These are phyloP conservation scores for Hirtodrosophila alboralis DNA, from an alignment of 2,888 invertebrate genomes.

Conservation along the genomic window DNA sequence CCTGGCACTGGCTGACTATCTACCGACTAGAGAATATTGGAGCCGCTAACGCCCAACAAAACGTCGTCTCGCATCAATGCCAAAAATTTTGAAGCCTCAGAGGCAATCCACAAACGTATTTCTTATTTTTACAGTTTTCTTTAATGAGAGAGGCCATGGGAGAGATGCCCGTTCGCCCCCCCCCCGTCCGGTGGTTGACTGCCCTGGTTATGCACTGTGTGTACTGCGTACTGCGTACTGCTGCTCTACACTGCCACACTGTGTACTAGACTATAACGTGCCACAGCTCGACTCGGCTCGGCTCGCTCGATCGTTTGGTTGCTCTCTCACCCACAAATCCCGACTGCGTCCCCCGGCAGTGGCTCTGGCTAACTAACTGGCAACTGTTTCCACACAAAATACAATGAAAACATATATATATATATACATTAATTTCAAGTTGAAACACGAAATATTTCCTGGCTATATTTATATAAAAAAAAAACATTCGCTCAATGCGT, in stretches of 20 bases:
- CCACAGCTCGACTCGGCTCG: too few relatives aligned
- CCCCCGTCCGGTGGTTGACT: constrained; percentile 47
- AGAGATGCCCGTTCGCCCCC: constrained; percentile 51
- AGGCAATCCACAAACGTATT: constrained; percentile 69
- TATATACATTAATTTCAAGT: constrained; percentile 18
- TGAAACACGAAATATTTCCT: constrained; percentile 25
- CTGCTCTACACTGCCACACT: constrained; percentile 37
- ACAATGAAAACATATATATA: constrained; percentile 10
- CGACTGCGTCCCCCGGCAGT: constrained; percentile 45
- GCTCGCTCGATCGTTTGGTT: constrained; percentile 17
- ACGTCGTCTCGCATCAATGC: constrained; percentile 34
- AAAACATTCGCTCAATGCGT: constrained; percentile 24
- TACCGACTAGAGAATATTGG: constrained; percentile 52
- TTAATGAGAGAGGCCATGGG: constrained; percentile 57
- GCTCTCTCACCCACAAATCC: constrained; percentile 49
- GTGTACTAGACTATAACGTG: constrained; percentile 12
- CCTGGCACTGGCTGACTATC: constrained; percentile 39
- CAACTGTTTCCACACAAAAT: constrained; percentile 27
- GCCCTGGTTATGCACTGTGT: constrained; percentile 49
- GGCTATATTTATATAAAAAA: constrained; percentile 25
- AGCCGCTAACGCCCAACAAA: constrained; percentile 39
- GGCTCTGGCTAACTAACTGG: constrained; percentile 45
- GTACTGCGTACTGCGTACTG: constrained; percentile 40
- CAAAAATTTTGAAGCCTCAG: constrained; percentile 68
- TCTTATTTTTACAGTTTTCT: constrained; percentile 79